These are phyloP conservation scores for Hypomecis atomaria DNA, from an alignment of 2,888 invertebrate species.

Conservation along the genomic window DNA sequence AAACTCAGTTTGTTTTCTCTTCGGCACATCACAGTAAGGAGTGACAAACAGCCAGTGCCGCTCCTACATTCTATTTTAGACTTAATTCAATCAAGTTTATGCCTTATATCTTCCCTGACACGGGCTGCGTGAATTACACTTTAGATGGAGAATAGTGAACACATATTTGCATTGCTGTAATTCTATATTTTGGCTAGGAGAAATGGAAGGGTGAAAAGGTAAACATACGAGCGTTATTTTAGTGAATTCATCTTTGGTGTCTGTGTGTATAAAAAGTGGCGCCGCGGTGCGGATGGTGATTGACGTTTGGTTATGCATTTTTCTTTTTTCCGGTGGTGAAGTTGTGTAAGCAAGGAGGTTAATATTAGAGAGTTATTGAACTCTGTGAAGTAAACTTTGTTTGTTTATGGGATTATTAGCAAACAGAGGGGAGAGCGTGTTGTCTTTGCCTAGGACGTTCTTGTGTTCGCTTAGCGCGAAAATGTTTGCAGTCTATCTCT, in stretches of 20 bases:
- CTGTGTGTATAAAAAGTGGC: constrained; percentile 78
- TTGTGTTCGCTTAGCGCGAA: too few relatives aligned
- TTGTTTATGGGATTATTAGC: constrained; percentile 28
- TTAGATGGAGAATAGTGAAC: constrained; percentile 40
- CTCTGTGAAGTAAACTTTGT: constrained; percentile 27
- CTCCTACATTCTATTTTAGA: constrained; percentile 34
- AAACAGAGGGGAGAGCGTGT: constrained; percentile 18
- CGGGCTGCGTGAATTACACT: constrained; percentile 22
- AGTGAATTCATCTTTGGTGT: constrained; percentile 79
- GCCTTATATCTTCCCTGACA: constrained; percentile 48
- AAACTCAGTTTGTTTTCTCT: constrained; percentile 81
- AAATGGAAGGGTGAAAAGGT: constrained; percentile 83
- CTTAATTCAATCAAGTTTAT: constrained; percentile 48
- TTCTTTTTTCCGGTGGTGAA: constrained; percentile 46
- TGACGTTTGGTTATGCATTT: constrained; percentile 72
- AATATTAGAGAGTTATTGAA: constrained; percentile 41
- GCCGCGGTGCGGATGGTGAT: constrained; percentile 68
- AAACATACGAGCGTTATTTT: constrained; percentile 80
- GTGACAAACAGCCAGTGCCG: constrained; percentile 58
- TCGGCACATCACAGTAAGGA: constrained; percentile 76
- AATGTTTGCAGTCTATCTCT: too few relatives aligned
- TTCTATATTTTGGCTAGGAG: constrained; percentile 81
- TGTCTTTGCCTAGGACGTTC: background rate
- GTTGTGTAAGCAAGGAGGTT: constrained; percentile 42
- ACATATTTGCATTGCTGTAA: constrained; percentile 69